These are phyloP conservation scores for Tenualosa ilisha DNA, from an alignment of 2,797 vertebrate species.

Conservation along the genomic window DNA sequence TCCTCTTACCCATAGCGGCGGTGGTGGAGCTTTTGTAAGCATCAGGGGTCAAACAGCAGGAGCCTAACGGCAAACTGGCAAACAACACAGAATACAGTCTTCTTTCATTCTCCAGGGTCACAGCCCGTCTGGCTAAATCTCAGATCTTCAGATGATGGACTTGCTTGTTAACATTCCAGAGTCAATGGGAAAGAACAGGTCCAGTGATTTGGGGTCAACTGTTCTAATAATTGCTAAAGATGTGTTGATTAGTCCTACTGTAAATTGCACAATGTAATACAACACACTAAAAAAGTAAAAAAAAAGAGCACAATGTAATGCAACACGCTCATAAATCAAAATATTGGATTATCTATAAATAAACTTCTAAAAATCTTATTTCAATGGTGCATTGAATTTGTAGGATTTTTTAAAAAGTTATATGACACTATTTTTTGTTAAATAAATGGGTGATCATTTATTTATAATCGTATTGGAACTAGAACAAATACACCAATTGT, in stretches of 20 bases:
- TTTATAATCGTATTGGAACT: too few species aligned
- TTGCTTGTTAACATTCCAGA: slow-evolving; percentile 62
- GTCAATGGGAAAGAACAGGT: neutral
- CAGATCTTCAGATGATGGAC: slow-evolving; percentile 46
- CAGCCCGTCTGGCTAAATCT: slow-evolving; percentile 47
- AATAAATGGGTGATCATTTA: too few species aligned
- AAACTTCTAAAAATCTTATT: too few species aligned
- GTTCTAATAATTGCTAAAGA: slow-evolving; percentile 1
- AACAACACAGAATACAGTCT: slow-evolving; percentile 31
- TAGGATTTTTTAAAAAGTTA: too few species aligned
- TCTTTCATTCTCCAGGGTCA: slow-evolving; percentile 46
- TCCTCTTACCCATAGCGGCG: neutral
- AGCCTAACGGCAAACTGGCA: slow-evolving; percentile 5
- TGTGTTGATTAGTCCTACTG: neutral
- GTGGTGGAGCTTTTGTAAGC: neutral
- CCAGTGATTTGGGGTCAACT: neutral
- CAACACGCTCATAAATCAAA: too few species aligned
- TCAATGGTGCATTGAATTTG: too few species aligned
- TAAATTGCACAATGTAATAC: neutral
- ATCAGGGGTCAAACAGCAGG: neutral
- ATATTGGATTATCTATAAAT: too few species aligned
- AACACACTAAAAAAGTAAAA: too few species aligned
- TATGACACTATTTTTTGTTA: too few species aligned
- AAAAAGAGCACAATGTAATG: too few species aligned
- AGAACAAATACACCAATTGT: too few species aligned